phyloP scores from a whole-genome alignment of 2,113 vertebrate species.

The Heterocephalus glaber region DNA sequence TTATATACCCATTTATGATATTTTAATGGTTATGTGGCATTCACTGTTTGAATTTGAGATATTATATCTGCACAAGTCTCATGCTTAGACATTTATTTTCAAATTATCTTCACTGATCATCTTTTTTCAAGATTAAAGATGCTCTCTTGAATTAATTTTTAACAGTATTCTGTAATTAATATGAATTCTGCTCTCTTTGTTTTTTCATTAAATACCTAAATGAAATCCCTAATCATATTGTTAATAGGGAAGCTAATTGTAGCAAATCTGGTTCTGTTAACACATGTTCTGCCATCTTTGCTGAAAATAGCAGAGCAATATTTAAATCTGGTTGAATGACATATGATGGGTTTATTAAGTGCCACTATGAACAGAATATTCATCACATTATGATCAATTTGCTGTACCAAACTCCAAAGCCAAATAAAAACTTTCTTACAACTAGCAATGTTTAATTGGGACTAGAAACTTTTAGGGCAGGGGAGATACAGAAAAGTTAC shows the following conservation, averaged over 20 bases:
- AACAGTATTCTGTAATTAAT: slow-evolving; percentile 48
- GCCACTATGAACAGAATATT: not conserved
- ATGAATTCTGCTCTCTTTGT: slow-evolving; percentile 18
- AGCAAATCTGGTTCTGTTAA: slow-evolving; percentile 33
- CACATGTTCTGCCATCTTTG: not conserved
- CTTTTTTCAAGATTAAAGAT: slow-evolving; percentile 24
- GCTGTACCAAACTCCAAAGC: not conserved
- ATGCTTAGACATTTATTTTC: slow-evolving; percentile 15
- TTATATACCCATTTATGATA: not conserved
- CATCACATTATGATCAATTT: not conserved
- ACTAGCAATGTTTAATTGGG: not conserved
- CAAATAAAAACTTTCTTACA: not conserved
- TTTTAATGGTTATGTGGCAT: not conserved
- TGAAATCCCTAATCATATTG: slow-evolving; percentile 20
- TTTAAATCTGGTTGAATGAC: not conserved
- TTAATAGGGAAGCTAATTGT: slow-evolving; percentile 29
- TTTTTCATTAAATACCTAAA: slow-evolving; percentile 23
- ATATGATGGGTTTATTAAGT: not conserved
- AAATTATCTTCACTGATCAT: slow-evolving; percentile 43
- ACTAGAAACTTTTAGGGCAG: not conserved
- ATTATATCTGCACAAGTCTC: not conserved
- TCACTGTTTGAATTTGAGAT: not conserved
- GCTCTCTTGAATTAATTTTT: not conserved
- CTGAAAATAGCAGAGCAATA: not conserved
- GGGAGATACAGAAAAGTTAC: not conserved